Evolutionary conservation across 2,888 invertebrate genomes (phyloP).

Genomic region (Mythimna pallens): DNA sequence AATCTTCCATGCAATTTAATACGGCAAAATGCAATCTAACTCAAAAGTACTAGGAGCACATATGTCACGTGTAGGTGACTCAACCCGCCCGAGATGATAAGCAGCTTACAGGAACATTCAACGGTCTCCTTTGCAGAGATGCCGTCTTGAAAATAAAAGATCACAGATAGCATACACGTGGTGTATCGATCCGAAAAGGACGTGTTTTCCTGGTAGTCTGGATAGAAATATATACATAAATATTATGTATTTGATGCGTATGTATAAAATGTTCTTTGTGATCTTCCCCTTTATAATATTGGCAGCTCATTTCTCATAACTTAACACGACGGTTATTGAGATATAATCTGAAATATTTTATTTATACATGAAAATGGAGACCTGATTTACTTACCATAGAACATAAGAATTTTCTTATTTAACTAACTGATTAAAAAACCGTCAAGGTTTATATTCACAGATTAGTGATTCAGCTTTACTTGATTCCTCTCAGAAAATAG

Average conservation of each 20-base stretch:
- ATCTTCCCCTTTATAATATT: neutral
- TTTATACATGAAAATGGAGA: constrained; percentile 8
- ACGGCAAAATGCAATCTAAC: constrained; percentile 8
- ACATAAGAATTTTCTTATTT: neutral
- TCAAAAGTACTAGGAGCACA: constrained; percentile 23
- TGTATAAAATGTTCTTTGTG: neutral
- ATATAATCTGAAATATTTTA: constrained; percentile 8
- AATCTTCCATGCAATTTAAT: neutral
- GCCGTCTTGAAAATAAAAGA: constrained; percentile 25
- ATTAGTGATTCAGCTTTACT: neutral
- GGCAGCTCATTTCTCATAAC: neutral
- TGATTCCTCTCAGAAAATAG: neutral
- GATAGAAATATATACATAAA: neutral
- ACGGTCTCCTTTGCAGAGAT: constrained; percentile 26
- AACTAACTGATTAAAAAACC: neutral
- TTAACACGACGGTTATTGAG: constrained; percentile 7
- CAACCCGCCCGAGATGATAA: constrained; percentile 26
- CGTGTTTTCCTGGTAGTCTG: constrained; percentile 10
- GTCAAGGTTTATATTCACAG: neutral
- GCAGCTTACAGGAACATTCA: constrained; percentile 28
- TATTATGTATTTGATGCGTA: neutral
- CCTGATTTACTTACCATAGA: neutral
- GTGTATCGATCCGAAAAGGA: constrained; percentile 20
- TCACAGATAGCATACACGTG: constrained; percentile 12
- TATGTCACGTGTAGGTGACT: constrained; percentile 12